phyloP scores from a whole-genome alignment of 2,113 vertebrate genomes.

The Lophotis ruficrista region DNA sequence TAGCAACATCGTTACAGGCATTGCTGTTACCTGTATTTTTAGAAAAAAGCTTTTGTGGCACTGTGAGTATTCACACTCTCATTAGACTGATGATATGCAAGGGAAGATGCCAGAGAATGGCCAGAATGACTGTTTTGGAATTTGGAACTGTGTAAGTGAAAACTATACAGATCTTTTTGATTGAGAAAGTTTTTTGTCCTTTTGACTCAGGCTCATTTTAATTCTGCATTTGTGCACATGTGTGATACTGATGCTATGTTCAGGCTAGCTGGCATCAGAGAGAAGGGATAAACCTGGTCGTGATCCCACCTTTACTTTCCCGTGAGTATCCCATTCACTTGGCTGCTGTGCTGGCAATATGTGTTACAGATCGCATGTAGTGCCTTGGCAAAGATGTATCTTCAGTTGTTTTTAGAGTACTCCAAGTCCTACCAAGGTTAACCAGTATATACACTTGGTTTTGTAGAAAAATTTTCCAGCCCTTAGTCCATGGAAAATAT shows the following conservation, averaged over 20 bases:
- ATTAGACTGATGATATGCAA: not conserved
- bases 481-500: constrained; percentile 15
- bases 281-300: not conserved
- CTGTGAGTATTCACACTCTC: not conserved
- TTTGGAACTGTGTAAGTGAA: not conserved
- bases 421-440: not conserved
- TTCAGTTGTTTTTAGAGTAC: not conserved
- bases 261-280: not conserved
- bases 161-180: not conserved
- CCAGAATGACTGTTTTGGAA: not conserved
- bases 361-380: not conserved
- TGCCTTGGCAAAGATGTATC: not conserved
- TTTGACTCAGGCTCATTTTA: not conserved
- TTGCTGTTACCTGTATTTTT: not conserved
- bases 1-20: not conserved
- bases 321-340: not conserved
- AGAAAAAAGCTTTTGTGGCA: not conserved
- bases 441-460: constrained; percentile 26
- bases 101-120: not conserved
- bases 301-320: not conserved
- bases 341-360: not conserved
- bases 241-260: not conserved
- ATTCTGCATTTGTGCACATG: not conserved
- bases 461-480: not conserved
- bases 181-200: not conserved